A percentile compares a stretch with the other conserved stretches of the same genome.
These are phyloP conservation scores for Hyla sarda DNA, from an alignment of 2,113 vertebrate genomes.

Conservation along the genomic window DNA sequence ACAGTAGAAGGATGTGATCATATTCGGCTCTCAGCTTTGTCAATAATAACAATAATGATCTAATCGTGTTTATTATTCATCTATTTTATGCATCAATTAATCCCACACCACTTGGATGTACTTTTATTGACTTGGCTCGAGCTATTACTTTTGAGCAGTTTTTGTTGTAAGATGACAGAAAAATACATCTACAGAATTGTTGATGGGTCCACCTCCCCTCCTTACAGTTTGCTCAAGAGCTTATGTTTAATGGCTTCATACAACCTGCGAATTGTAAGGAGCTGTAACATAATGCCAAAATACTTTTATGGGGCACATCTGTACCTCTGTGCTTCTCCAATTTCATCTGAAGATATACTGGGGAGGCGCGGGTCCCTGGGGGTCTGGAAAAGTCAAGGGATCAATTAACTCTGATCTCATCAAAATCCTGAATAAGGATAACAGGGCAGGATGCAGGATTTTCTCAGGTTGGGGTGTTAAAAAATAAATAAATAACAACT, in stretches of 20 bases:
- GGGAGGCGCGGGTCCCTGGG: too few relatives aligned
- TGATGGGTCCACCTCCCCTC: too few relatives aligned
- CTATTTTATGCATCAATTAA: slow-evolving; percentile 43
- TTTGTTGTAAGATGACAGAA: background rate
- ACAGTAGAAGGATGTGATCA: slow-evolving; percentile 3
- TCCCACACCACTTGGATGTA: slow-evolving; percentile 42
- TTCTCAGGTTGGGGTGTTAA: too few relatives aligned
- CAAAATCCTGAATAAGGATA: too few relatives aligned
- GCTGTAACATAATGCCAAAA: too few relatives aligned
- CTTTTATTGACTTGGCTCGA: slow-evolving; percentile 31
- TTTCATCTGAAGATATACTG: too few relatives aligned
- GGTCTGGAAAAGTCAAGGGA: too few relatives aligned
- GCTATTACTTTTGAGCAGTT: background rate
- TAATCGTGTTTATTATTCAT: slow-evolving; percentile 30
- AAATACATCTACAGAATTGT: slow-evolving; percentile 2
- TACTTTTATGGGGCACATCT: too few relatives aligned
- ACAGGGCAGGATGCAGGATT: too few relatives aligned
- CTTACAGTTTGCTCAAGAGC: background rate
- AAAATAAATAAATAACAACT: too few relatives aligned
- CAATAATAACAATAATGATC: slow-evolving; percentile 34
- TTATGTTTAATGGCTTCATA: background rate
- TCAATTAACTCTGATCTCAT: too few relatives aligned
- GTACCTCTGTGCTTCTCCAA: too few relatives aligned
- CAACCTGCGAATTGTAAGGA: background rate
- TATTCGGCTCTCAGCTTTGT: slow-evolving; percentile 25